Evolutionary conservation across 2,797 vertebrate genomes (phyloP).

Genomic region (Psittacula derbiana): DNA sequence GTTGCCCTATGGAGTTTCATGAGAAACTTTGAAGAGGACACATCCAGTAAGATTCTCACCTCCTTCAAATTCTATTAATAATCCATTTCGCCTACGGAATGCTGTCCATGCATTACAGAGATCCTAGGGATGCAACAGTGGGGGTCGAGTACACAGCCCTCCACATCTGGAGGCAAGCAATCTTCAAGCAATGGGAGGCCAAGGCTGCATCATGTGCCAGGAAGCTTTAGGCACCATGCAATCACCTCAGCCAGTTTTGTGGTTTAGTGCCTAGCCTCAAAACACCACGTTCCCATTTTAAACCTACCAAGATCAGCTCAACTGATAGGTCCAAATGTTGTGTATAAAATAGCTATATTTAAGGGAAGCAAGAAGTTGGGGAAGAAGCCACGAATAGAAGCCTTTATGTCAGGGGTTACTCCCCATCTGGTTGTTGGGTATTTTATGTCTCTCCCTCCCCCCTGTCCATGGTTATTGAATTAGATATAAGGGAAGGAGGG

Average conservation of each 20-base stretch:
- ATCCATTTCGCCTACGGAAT: neutral
- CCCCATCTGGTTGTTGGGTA: neutral
- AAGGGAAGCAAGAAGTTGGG: neutral
- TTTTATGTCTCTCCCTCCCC: neutral
- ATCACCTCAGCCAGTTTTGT: neutral
- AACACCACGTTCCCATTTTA: neutral
- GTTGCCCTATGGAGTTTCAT: neutral
- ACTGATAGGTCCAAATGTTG: neutral
- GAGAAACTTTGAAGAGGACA: neutral
- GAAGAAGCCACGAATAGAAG: neutral
- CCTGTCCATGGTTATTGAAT: neutral
- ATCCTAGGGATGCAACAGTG: neutral
- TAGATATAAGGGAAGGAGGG: neutral
- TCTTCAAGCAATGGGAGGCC: neutral
- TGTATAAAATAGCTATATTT: neutral
- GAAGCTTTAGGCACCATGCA: neutral
- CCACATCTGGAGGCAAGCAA: conserved; percentile 17
- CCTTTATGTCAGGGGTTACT: neutral
- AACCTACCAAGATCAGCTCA: neutral
- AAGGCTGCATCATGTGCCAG: neutral
- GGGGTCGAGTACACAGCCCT: neutral
- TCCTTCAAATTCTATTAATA: neutral
- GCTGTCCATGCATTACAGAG: neutral
- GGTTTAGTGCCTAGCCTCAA: neutral
- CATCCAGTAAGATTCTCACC: neutral